Conservation (phyloP, 2,797 vertebrate genomes). For the Eulemur albifrons region DNA sequence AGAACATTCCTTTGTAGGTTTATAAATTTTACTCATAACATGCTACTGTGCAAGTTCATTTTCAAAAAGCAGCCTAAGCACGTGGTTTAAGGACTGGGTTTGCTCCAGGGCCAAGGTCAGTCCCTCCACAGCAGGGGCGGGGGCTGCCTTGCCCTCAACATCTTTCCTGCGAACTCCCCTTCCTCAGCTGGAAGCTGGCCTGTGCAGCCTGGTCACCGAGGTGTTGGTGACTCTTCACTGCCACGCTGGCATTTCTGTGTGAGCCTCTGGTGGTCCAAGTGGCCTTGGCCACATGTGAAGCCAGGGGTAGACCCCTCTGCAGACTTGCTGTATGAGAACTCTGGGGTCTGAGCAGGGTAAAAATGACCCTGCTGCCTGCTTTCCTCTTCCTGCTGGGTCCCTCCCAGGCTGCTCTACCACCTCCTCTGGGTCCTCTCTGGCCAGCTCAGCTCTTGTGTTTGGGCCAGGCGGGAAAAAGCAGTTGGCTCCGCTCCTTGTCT, state of each 20-base stretch:
- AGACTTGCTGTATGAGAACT: not conserved
- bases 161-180: not conserved
- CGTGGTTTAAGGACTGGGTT: not conserved
- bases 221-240: not conserved
- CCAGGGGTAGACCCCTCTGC: not conserved
- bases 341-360: slow-evolving; percentile 20
- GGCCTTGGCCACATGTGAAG: not conserved
- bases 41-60: not conserved
- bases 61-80: not conserved
- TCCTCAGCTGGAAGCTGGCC: not conserved
- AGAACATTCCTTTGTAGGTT: not conserved
- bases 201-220: not conserved
- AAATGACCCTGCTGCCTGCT: not conserved
- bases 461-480: slow-evolving; percentile 37
- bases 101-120: not conserved
- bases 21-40: not conserved
- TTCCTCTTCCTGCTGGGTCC: not conserved
- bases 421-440: slow-evolving; percentile 47
- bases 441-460: slow-evolving; percentile 54
- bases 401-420: not conserved
- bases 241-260: not conserved
- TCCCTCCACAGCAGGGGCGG: not conserved
- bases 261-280: not conserved
- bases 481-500: slow-evolving; percentile 58
- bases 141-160: not conserved